A percentile compares a stretch with the other conserved stretches of the same genome.
Conservation (phyloP, 2,797 vertebrate species). For the Protonibea diacanthus region DNA sequence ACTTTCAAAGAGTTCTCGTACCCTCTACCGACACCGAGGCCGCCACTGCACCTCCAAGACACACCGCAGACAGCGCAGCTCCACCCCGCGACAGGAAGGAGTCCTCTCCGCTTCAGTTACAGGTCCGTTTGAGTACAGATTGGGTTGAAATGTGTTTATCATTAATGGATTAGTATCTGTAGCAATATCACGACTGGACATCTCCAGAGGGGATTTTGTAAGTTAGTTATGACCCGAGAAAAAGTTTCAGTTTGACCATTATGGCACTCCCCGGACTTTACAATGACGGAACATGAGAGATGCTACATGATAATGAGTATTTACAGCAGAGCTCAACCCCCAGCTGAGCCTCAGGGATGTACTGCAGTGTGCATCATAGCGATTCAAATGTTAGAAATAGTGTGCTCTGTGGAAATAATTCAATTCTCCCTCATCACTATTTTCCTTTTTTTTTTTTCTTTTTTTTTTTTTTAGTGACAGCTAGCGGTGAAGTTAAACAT, state of each 20-base stretch:
- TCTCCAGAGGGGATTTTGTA: background rate
- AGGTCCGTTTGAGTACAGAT: too few relatives aligned
- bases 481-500: too few relatives aligned
- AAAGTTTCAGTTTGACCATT: background rate
- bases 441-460: background rate
- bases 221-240: background rate
- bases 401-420: background rate
- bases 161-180: too few relatives aligned
- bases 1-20: conserved; percentile 42
- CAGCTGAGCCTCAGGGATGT: background rate
- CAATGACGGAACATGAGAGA: background rate
- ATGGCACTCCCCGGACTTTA: background rate
- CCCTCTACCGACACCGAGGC: conserved; percentile 65
- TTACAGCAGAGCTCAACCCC: background rate
- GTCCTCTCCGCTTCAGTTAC: background rate
- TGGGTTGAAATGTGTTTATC: background rate
- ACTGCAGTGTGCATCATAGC: background rate
- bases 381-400: too few relatives aligned
- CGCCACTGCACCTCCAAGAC: conserved; percentile 54
- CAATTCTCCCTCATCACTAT: background rate
- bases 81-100: background rate
- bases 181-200: too few relatives aligned
- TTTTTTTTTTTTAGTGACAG: too few relatives aligned
- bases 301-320: background rate
- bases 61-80: background rate